Conservation (phyloP, 2,888 invertebrate genomes). For the Mesopsocus fuscifrons region DNA sequence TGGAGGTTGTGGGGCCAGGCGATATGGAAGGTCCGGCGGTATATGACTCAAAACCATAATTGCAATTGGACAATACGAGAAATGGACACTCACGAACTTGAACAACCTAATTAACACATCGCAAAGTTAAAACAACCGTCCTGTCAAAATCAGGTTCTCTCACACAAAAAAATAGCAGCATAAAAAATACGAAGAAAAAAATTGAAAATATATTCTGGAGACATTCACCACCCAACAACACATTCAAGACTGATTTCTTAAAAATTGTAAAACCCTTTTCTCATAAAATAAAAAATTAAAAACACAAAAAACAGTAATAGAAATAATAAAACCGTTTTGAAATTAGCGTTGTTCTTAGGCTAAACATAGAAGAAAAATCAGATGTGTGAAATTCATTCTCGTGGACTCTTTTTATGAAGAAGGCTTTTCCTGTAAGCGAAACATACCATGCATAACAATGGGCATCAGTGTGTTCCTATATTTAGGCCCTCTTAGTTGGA, state of each 20-base stretch:
- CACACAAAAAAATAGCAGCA: background rate
- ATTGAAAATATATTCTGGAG: background rate
- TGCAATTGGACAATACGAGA: no score
- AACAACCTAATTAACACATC: background rate
- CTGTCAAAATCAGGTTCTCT: background rate
- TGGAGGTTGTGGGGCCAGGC: no score
- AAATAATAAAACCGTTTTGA: conserved; percentile 9
- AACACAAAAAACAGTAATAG: conserved; percentile 9
- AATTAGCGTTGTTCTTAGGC: conserved; percentile 2
- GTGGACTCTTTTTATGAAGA: background rate
- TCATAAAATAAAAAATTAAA: conserved; percentile 8
- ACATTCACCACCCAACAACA: conserved; percentile 4
- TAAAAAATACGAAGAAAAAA: background rate
- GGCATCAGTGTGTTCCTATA: no score
- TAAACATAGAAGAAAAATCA: conserved; percentile 8
- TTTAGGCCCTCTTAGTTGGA: no score
- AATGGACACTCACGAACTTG: no score
- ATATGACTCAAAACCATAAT: no score
- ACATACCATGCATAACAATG: background rate
- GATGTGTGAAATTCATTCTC: conserved; percentile 9
- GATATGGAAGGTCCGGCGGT: no score
- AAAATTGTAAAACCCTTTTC: conserved; percentile 10
- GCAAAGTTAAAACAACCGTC: background rate
- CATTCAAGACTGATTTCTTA: conserved; percentile 9
- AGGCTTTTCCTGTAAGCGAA: background rate